Evolutionary conservation across 2,113 vertebrate genomes (phyloP).

Genomic region (Hymenochirus boettgeri): DNA sequence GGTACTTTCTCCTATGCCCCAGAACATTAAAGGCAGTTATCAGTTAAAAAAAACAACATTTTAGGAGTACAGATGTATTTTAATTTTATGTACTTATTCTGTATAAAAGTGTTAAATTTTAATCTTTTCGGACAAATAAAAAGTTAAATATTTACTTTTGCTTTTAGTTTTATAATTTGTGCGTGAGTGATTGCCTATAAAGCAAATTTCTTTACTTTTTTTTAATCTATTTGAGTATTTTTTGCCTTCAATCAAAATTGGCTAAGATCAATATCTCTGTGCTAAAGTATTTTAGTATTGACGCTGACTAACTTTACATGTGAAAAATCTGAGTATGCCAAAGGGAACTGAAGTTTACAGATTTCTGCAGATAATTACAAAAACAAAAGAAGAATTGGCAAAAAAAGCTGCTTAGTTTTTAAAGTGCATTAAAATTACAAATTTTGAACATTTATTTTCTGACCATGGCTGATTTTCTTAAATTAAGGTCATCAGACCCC

Average conservation of each 20-base stretch:
- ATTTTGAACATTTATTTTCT: background rate
- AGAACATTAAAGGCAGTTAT: too few species aligned
- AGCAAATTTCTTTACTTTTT: conserved; percentile 38
- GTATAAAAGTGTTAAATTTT: background rate
- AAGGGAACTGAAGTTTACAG: conserved; percentile 38
- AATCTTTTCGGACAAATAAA: background rate
- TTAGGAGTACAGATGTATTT: too few species aligned
- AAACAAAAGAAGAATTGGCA: conserved; percentile 1
- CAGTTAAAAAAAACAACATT: too few species aligned
- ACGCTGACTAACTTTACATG: conserved; percentile 22
- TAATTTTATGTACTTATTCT: background rate
- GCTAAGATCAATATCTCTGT: conserved; percentile 38
- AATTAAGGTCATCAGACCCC: too few species aligned
- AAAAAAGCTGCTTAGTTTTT: background rate
- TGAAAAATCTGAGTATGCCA: conserved; percentile 32
- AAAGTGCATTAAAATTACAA: background rate
- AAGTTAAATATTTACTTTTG: background rate
- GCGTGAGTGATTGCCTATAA: conserved; percentile 28
- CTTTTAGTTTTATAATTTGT: conserved; percentile 22
- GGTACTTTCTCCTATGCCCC: too few species aligned
- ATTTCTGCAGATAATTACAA: conserved; percentile 21
- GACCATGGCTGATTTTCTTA: too few species aligned
- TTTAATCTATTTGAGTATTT: too few species aligned
- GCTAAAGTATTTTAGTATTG: conserved; percentile 37
- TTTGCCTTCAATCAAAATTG: conserved; percentile 41